Evolutionary conservation across 2,113 vertebrate genomes (phyloP), one percentile per base, ranked within the genome.

Genomic region (Apaloderma vittatum): DNA sequence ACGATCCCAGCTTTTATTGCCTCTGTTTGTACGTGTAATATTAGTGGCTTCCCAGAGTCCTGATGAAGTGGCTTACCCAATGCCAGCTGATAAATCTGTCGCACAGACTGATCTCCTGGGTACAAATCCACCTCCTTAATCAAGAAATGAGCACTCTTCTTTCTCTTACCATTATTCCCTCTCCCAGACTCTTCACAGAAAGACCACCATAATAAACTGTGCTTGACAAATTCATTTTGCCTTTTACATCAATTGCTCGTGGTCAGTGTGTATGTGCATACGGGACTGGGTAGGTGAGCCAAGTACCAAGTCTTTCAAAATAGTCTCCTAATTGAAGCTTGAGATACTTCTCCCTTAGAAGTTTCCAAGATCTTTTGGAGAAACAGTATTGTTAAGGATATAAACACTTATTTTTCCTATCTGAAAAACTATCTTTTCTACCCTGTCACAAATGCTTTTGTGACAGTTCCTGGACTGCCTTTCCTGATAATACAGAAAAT

Each of bases 241-340:
- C 24, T 66, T 70, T 82, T 23, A 65, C 48, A 48, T 34, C 45
- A 34, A 66, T 61, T 10, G 9, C 18, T 74, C 19, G 36, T 8
- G 12, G 12, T 68, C 36, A 8, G 11, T 37, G 20, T 0, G 0
- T 23, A 26, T 5, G 45, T 45, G 55, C 17, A 4, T 24, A 21
- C 7, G 66, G 18, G 23, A 30, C 52, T 82, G 10, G 13, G n/a
- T 30, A 76, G 77, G 86, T 86, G 3, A 71, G n/a, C 3, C n/a
- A 46, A 77, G 22, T 21, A 71, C 4, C 30, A 67, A 8, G 12
- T 29, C n/a, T 86, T 88, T 74, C 49, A 68, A 61, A n/a, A 49
- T 4, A 84, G 43, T n/a, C 9, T 67, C 43, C 48, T 62, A 73
- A 12, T 9, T 80, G 51, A 86, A 94, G 51, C 45, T 45, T 63